Conservation (phyloP, 2,113 vertebrate genomes). For the Meleagris gallopavo region DNA sequence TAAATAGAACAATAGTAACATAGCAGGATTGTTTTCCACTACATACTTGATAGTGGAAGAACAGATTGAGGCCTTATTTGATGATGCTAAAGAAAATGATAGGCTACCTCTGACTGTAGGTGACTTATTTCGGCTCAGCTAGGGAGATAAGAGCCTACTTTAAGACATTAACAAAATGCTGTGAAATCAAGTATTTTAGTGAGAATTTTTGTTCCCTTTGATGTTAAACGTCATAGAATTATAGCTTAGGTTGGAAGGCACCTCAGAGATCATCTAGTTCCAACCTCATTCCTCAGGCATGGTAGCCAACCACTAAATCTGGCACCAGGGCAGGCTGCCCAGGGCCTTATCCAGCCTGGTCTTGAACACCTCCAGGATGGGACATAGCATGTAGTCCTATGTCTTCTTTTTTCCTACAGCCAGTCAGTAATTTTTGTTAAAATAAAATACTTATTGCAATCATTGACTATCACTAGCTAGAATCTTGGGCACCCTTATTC, state of each 20-base stretch:
- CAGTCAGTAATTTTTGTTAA: not conserved
- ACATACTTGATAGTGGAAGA: not conserved
- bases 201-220: not conserved
- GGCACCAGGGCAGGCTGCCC: no score
- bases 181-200: not conserved
- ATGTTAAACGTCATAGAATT: not conserved
- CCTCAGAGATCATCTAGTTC: no score
- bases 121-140: not conserved
- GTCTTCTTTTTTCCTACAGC: not conserved
- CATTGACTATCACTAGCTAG: not conserved
- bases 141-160: not conserved
- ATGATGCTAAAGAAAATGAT: not conserved
- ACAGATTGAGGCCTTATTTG: not conserved
- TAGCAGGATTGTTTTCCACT: not conserved
- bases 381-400: not conserved
- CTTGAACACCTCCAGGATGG: no score
- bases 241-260: no score
- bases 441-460: not conserved
- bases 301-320: no score
- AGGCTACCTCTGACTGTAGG: not conserved
- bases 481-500: not conserved
- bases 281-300: no score
- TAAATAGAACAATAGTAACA: not conserved
- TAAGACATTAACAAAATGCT: not conserved
- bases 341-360: no score